Conservation (phyloP, 2,113 vertebrate genomes). For the Scolopax mira region DNA sequence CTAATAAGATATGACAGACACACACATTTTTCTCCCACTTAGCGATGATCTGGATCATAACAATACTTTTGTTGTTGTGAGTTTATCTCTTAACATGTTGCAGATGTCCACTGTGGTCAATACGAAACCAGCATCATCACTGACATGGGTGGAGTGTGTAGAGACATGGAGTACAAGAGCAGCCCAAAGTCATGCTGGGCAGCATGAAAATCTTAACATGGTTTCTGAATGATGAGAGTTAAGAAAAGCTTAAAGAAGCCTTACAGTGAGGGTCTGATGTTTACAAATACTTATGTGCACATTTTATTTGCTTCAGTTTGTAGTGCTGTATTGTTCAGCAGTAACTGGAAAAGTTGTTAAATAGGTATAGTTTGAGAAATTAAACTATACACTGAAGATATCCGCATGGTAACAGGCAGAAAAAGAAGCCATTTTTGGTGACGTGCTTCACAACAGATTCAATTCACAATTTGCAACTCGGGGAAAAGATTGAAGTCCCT, state of each 20-base stretch:
- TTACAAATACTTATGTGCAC: background rate
- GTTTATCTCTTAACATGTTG: background rate
- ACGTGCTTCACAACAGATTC: background rate
- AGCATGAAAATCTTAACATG: background rate
- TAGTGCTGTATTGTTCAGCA: background rate
- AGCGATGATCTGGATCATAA: background rate
- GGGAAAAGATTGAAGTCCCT: background rate
- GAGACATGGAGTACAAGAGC: accelerated
- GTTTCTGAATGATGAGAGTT: background rate
- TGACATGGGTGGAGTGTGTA: background rate
- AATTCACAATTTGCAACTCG: background rate
- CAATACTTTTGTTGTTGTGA: background rate
- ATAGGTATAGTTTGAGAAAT: background rate
- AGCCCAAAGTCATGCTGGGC: background rate
- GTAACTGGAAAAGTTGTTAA: background rate
- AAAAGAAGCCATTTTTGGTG: background rate
- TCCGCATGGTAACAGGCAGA: background rate
- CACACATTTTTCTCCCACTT: background rate
- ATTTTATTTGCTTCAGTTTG: background rate
- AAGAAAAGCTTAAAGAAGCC: background rate
- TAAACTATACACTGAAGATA: background rate
- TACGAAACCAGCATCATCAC: background rate
- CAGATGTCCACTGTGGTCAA: background rate
- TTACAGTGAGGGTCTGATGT: background rate
- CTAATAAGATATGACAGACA: background rate